These are phyloP conservation scores for Anastrepha obliqua DNA, from an alignment of 1,140 invertebrate species.

Conservation along the genomic window DNA sequence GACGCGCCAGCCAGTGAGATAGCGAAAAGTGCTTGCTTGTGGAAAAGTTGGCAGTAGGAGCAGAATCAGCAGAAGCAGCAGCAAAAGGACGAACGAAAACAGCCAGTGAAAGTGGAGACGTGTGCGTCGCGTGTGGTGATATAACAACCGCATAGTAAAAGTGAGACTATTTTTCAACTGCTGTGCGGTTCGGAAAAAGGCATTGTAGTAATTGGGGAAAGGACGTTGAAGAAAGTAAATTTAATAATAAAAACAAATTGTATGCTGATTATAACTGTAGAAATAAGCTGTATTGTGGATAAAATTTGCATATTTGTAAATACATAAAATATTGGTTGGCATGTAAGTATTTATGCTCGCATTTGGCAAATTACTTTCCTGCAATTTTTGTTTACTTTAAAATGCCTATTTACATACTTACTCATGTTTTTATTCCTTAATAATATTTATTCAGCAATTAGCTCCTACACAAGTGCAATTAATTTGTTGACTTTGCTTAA, in stretches of 20 bases:
- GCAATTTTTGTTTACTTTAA: not conserved
- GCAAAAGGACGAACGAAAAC: slow-evolving; percentile 32
- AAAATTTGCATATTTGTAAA: not conserved
- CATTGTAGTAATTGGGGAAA: not conserved
- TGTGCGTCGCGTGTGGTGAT: slow-evolving; percentile 51
- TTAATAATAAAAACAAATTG: not conserved
- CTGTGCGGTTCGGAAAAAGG: not conserved
- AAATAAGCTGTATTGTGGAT: not conserved
- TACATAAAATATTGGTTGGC: not conserved
- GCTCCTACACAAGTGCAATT: not conserved
- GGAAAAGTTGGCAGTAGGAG: not conserved
- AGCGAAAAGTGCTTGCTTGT: not conserved
- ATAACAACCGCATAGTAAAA: slow-evolving; percentile 14
- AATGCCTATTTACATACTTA: not conserved
- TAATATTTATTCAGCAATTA: not conserved
- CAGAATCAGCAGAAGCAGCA: not conserved
- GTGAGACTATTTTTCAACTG: not conserved
- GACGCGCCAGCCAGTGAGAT: not conserved
- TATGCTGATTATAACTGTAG: not conserved
- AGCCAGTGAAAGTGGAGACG: not conserved
- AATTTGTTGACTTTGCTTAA: slow-evolving; percentile 6
- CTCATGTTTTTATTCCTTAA: not conserved
- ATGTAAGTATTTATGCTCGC: too few species aligned
- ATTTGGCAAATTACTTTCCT: too few species aligned
- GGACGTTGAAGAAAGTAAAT: not conserved